These are phyloP conservation scores for Caenorhabditis uteleia DNA, from an alignment of 2,888 invertebrate species.

Conservation along the genomic window DNA sequence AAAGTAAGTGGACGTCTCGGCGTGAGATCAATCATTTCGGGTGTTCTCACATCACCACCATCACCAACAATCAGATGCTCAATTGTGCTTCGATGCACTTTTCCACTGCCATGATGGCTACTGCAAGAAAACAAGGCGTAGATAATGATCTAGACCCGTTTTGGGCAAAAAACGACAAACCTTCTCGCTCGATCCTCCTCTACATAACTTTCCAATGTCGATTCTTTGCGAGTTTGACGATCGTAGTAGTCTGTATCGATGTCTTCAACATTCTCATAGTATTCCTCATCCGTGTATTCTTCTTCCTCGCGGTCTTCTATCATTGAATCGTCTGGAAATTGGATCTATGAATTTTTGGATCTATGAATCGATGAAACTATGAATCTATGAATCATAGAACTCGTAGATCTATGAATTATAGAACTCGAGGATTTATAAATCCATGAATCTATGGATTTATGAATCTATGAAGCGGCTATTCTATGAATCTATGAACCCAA, in stretches of 20 bases:
- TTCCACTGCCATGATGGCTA: no score
- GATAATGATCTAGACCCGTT: no score
- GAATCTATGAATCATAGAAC: no score
- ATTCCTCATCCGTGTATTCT: conserved; percentile 24
- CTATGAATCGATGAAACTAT: not conserved
- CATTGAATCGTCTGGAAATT: conserved; percentile 31
- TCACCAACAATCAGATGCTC: conserved; percentile 11
- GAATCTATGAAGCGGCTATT: not conserved
- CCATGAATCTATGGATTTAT: no score
- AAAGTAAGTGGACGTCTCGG: conserved; percentile 7
- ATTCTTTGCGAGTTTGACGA: conserved; percentile 8
- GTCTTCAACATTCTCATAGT: conserved; percentile 7
- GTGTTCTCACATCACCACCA: conserved; percentile 2
- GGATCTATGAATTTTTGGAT: not conserved
- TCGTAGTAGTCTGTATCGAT: conserved; percentile 15
- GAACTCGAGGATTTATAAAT: no score
- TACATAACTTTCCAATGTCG: no score
- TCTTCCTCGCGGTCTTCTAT: conserved; percentile 24
- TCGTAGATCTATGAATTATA: no score
- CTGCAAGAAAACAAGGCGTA: no score
- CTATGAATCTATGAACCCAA: no score
- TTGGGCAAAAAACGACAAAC: no score
- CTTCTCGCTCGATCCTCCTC: no score
- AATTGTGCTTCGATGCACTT: conserved; percentile 10
- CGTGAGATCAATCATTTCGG: conserved; percentile 7